Evolutionary conservation across 2,888 invertebrate species (phyloP), one percentile per base, ranked within the genome.

Genomic region (Cotesia congregata): DNA sequence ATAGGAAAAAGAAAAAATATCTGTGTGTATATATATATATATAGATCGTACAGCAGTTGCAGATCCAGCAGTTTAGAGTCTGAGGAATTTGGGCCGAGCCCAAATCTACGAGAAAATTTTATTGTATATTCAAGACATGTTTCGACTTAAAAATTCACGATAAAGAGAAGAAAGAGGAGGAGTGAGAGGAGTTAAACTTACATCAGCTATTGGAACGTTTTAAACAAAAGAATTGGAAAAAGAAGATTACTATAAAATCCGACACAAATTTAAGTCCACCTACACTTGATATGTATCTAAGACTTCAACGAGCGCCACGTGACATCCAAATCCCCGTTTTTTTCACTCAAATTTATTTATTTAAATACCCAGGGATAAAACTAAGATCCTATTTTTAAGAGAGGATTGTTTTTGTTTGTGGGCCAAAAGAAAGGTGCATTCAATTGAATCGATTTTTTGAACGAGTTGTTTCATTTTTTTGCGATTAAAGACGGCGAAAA

Each of bases 41-140:
- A 69, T 17, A 17, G 17, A 17, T 61, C 71, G 6, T n/a, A 40
- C 30, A 41, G 30, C 15, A 61, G 17, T 61, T 50, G 77, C 64
- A 74, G 60, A 67, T 38, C 50, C 67, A 67, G 67, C 76, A 76
- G 72, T 67, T 72, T 67, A 59, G 67, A 71, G 61, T 50, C 60
- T 50, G 12, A 73, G 64, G 76, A 76, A 78, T 80, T 77, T 76
- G 75, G 78, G 78, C 82, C 79, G 81, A 82, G 77, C 78, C 81
- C 79, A 83, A 83, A 83, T 83, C 82, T 87, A 86, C 84, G 83
- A 85, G 85, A 86, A 87, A 87, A 85, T 88, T 87, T 87, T 84
- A 87, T 88, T 85, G 84, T 87, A 85, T 88, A 88, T 88, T 87
- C 87, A 83, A 83, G 83, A 86, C 87, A 86, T 87, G 88, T 85